A percentile compares a stretch with the other conserved stretches of the same genome.
These are phyloP conservation scores for Trissolcus japonicus DNA, from an alignment of 2,888 invertebrate genomes.

Conservation along the genomic window DNA sequence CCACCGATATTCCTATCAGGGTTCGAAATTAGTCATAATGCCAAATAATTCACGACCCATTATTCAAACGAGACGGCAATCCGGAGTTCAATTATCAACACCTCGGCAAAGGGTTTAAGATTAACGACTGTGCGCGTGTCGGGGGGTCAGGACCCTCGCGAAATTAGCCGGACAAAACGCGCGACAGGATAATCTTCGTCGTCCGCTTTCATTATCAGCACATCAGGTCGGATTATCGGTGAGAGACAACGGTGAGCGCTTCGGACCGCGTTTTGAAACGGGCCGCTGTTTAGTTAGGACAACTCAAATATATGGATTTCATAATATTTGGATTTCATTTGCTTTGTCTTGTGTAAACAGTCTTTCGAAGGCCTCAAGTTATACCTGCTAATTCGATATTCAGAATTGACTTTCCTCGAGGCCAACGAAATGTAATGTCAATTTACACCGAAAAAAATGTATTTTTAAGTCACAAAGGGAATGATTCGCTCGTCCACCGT, in stretches of 20 bases:
- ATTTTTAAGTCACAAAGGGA: background rate
- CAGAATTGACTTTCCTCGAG: constrained; percentile 25
- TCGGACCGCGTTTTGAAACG: constrained; percentile 39
- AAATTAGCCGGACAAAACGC: constrained; percentile 50
- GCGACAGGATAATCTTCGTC: constrained; percentile 41
- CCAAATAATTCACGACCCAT: too few relatives aligned
- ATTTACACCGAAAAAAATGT: constrained; percentile 2
- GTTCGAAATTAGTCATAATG: too few relatives aligned
- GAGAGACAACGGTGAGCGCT: constrained; percentile 24
- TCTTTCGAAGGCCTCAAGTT: constrained; percentile 26
- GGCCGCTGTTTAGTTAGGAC: constrained; percentile 70
- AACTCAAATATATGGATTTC: constrained; percentile 62
- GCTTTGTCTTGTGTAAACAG: constrained; percentile 61
- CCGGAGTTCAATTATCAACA: constrained; percentile 74
- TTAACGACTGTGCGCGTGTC: constrained; percentile 36
- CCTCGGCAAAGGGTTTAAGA: constrained; percentile 63
- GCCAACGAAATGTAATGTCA: constrained; percentile 1
- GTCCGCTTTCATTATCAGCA: constrained; percentile 45
- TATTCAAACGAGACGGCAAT: background rate
- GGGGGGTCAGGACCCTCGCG: constrained; percentile 22
- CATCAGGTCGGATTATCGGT: constrained; percentile 37
- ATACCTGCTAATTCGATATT: constrained; percentile 45
- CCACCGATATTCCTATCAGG: too few relatives aligned
- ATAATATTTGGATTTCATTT: constrained; percentile 67
- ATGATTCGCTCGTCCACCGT: background rate